Evolutionary conservation across 2,797 vertebrate species (phyloP).

Genomic region (Hippoglossus hippoglossus): DNA sequence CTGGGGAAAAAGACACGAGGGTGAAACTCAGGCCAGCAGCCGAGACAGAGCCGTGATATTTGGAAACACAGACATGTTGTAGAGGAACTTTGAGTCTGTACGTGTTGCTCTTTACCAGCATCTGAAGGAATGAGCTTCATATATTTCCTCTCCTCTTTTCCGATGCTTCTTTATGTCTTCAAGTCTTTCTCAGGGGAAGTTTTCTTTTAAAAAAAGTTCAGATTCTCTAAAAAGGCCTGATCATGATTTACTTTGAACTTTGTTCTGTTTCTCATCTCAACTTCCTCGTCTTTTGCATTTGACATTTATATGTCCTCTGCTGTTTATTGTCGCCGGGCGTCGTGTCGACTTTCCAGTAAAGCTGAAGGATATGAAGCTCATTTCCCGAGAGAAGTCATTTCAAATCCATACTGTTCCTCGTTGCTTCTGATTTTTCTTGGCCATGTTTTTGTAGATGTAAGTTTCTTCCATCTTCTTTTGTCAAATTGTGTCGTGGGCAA

Average conservation of each 20-base stretch:
- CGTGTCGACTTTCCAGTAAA: not conserved
- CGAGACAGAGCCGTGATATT: not conserved
- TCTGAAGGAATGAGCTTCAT: constrained; percentile 9
- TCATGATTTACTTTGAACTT: constrained; percentile 1
- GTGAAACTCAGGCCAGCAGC: constrained; percentile 26
- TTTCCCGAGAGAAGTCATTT: too few species aligned
- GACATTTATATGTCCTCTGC: constrained; percentile 22
- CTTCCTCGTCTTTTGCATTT: not conserved
- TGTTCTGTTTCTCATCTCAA: constrained; percentile 6
- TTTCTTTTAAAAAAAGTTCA: not conserved
- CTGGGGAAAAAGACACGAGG: not conserved
- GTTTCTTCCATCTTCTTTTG: too few species aligned
- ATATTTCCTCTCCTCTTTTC: not conserved
- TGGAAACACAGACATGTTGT: too few species aligned
- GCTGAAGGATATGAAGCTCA: not conserved
- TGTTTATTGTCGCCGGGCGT: not conserved
- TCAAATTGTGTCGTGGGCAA: too few species aligned
- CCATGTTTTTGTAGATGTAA: too few species aligned
- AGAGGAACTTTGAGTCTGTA: not conserved
- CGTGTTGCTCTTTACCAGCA: not conserved
- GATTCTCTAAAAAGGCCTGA: constrained; percentile 10
- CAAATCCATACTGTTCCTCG: too few species aligned
- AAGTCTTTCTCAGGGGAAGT: constrained; percentile 1
- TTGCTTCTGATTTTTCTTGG: too few species aligned
- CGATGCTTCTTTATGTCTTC: constrained; percentile 1